phyloP scores from a whole-genome alignment of 2,888 invertebrate species.

The Diadegma fenestrale region DNA sequence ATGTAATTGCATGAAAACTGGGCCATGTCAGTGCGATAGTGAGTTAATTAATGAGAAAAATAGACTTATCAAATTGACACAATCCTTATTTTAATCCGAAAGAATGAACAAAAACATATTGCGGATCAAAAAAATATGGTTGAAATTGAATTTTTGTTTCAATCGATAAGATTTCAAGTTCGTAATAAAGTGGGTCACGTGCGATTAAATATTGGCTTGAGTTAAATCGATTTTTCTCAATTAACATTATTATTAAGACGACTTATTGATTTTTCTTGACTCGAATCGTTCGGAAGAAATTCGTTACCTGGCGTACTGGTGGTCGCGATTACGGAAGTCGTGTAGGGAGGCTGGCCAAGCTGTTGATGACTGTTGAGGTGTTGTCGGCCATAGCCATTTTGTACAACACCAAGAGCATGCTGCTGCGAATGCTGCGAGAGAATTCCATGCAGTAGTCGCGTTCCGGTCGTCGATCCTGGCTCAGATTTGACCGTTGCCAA shows the following conservation, averaged over 20 bases:
- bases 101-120: not conserved
- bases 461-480: constrained; percentile 81
- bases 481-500: constrained; percentile 82
- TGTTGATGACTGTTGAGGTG: constrained; percentile 84
- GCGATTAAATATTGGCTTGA: not conserved
- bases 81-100: not conserved
- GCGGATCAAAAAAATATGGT: not conserved
- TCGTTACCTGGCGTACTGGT: constrained; percentile 87
- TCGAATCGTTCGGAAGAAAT: not conserved
- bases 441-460: constrained; percentile 87
- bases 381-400: constrained; percentile 82
- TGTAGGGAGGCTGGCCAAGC: constrained; percentile 89
- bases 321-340: constrained; percentile 83
- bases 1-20: constrained; percentile 1
- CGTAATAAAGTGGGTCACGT: not conserved
- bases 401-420: constrained; percentile 83
- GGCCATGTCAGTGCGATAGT: constrained; percentile 1
- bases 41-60: constrained; percentile 1
- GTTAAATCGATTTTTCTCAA: not conserved
- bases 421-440: constrained; percentile 88
- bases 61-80: constrained; percentile 17
- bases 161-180: not conserved
- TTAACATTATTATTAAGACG: not conserved
- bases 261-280: not conserved
- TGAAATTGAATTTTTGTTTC: not conserved